Evolutionary conservation across 2,113 vertebrate species (phyloP), one percentile per base, ranked within the genome.

Genomic region (Solenodon paradoxus): DNA sequence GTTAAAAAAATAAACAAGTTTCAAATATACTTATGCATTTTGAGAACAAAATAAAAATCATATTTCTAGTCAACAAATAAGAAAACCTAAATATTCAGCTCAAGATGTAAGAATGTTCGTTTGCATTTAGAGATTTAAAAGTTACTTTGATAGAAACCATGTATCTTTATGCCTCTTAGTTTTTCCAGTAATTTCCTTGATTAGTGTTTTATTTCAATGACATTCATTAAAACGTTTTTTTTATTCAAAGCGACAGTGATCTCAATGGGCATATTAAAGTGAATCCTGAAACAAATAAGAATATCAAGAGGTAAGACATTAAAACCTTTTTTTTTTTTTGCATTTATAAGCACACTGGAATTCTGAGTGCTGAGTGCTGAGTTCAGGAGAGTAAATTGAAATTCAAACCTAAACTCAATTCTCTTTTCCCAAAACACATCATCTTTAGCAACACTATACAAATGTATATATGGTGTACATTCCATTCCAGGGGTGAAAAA

Each of bases 231-330:
- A 92, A 68, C 49, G 68, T 22, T 93, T 93, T 97, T 2, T 35
- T 96, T 97, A 74, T 40, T 81, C 88, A 95, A 95, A 97, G 92
- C 90, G 98, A 95, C 3, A 15, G 97, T 97, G 83, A 97, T 45
- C 55, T 92, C n/a, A 57, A 80, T 88, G 87, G 66, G 68, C 40
- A 92, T 78, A 88, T 45, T 47, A 96, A 96, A 93, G 80, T 26
- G 13, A 97, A 32, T 24, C 63, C 85, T 92, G 96, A 96, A 93
- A 79, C 74, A 95, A 88, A 96, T 51, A 96, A 91, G 92, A 63
- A 32, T 30, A 92, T 83, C 9, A 93, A 95, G 63, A 95, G 93
- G 88, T 98, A 97, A 97, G 84, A 66, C 4, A 69, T 51, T 87
- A 88, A 86, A 81, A 66, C 0, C 1, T 69, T 28, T 75, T 64